Conservation (phyloP, 2,113 vertebrate genomes). For the Chroicocephalus ridibundus region DNA sequence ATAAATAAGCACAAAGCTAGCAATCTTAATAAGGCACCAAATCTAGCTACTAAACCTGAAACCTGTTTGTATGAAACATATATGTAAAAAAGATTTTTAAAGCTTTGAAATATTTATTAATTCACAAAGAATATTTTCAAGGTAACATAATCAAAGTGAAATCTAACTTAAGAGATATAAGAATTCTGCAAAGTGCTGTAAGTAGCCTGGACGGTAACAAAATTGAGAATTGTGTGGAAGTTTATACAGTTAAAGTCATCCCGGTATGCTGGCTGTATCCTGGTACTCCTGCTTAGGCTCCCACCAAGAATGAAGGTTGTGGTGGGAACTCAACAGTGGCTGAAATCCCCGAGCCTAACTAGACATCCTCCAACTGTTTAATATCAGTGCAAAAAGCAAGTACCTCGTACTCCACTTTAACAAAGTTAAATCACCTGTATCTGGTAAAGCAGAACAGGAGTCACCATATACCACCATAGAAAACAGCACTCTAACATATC, state of each 20-base stretch:
- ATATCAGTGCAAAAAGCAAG: background rate
- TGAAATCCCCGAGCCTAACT: background rate
- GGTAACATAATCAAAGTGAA: no score
- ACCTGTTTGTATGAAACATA: background rate
- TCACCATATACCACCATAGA: rapidly evolving
- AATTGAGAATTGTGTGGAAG: background rate
- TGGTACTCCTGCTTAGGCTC: background rate
- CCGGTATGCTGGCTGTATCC: background rate
- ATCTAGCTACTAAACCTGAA: background rate
- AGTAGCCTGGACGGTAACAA: background rate
- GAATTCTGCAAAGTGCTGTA: background rate
- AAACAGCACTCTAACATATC: background rate
- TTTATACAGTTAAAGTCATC: background rate
- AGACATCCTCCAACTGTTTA: background rate
- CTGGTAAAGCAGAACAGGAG: background rate
- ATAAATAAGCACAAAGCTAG: background rate
- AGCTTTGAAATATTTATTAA: background rate
- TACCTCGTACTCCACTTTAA: background rate
- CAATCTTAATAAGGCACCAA: background rate
- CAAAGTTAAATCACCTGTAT: background rate
- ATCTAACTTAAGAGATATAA: background rate
- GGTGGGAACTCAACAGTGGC: background rate
- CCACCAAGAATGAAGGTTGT: background rate
- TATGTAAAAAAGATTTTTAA: background rate
- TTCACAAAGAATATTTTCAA: background rate